Conservation (phyloP, 2,113 vertebrate species). For the Notarius lentiginosus region DNA sequence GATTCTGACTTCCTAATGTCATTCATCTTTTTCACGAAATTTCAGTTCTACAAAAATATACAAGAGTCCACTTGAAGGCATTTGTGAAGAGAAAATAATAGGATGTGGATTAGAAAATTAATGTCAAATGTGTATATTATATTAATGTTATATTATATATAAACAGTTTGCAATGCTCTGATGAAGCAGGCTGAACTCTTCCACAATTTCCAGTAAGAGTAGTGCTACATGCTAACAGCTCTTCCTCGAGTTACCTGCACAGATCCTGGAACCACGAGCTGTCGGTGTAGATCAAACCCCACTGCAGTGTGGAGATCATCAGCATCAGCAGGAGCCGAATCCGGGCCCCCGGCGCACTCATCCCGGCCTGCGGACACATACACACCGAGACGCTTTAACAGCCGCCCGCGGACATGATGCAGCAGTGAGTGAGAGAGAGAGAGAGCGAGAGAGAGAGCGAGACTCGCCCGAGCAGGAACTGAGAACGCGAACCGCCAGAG, state of each 20-base stretch:
- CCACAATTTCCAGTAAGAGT: background rate
- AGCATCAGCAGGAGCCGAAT: background rate
- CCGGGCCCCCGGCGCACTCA: background rate
- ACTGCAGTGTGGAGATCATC: background rate
- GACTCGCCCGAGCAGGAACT: background rate
- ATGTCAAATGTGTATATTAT: too few relatives aligned
- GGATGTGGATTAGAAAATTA: background rate
- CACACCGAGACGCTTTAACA: background rate
- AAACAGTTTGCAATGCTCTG: too few relatives aligned
- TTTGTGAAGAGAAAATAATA: background rate
- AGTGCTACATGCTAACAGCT: background rate
- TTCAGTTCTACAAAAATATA: background rate
- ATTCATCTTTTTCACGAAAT: background rate
- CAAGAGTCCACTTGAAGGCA: background rate
- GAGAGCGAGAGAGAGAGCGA: too few relatives aligned
- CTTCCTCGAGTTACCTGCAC: constrained; percentile 56
- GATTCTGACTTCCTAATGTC: background rate
- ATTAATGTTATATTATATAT: too few relatives aligned
- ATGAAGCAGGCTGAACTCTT: too few relatives aligned
- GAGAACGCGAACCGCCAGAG: constrained; percentile 29
- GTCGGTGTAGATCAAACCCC: constrained; percentile 7
- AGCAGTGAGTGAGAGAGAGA: too few relatives aligned
- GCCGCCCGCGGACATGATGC: constrained; percentile 55
- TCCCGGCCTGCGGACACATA: too few relatives aligned
- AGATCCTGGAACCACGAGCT: constrained; percentile 56